phyloP scores from a whole-genome alignment of 2,113 vertebrate genomes.

The Myrmecophaga tridactyla region DNA sequence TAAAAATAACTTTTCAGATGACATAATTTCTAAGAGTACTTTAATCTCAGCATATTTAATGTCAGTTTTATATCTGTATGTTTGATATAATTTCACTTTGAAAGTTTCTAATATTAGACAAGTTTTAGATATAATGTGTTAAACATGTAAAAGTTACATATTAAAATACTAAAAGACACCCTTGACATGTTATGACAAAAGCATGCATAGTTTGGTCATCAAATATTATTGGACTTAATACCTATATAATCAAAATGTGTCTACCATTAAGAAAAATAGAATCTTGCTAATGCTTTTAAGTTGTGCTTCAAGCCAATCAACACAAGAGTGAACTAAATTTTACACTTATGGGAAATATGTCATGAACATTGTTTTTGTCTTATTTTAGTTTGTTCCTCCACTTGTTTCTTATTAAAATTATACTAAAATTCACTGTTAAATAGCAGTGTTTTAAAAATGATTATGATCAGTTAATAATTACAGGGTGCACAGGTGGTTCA shows the following conservation, averaged over 20 bases:
- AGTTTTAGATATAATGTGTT: not conserved
- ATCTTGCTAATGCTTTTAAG: not conserved
- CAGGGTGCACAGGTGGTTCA: too few species aligned
- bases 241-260: not conserved
- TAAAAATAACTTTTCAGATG: not conserved
- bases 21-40: not conserved
- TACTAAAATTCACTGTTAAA: not conserved
- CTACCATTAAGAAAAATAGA: not conserved
- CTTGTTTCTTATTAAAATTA: not conserved
- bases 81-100: not conserved
- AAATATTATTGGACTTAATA: constrained; percentile 42
- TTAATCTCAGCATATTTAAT: not conserved
- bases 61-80: not conserved
- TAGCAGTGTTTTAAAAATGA: not conserved
- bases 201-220: not conserved
- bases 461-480: not conserved
- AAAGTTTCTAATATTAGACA: not conserved
- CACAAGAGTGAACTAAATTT: constrained; percentile 54
- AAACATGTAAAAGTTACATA: constrained; percentile 26
- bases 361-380: not conserved
- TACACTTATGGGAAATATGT: not conserved
- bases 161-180: constrained; percentile 27
- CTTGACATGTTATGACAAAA: constrained; percentile 10
- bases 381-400: not conserved
- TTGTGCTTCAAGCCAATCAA: constrained; percentile 71